These are phyloP conservation scores for Lycia hirtaria DNA, from an alignment of 2,888 invertebrate genomes.

Conservation along the genomic window DNA sequence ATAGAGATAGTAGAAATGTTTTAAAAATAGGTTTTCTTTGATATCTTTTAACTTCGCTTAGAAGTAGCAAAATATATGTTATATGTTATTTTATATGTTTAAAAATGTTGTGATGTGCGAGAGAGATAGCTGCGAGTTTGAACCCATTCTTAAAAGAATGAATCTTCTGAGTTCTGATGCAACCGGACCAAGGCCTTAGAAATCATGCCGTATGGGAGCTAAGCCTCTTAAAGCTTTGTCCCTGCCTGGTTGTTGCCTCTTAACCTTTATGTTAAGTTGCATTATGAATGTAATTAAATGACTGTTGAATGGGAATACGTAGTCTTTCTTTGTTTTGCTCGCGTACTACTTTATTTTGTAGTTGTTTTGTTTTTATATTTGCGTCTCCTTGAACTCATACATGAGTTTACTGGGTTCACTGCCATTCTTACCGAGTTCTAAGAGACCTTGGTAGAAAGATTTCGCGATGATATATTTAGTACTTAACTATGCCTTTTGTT, in stretches of 20 bases:
- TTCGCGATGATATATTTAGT: too few species aligned
- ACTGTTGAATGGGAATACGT: neutral
- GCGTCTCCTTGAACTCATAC: neutral
- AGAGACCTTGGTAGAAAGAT: too few species aligned
- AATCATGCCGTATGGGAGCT: conserved; percentile 34
- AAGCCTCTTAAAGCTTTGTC: conserved; percentile 13
- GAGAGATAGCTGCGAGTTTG: too few species aligned
- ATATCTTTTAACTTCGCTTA: too few species aligned
- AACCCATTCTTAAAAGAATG: conserved; percentile 12
- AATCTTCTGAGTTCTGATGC: conserved; percentile 35
- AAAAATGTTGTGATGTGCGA: too few species aligned
- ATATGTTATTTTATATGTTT: too few species aligned
- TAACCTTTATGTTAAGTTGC: neutral
- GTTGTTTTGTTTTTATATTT: neutral
- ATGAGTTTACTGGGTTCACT: too few species aligned
- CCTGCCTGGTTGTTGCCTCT: neutral
- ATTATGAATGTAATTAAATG: neutral
- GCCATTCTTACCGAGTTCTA: too few species aligned
- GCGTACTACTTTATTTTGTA: neutral
- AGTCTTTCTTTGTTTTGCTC: neutral
- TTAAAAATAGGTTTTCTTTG: too few species aligned
- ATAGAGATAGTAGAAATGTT: too few species aligned
- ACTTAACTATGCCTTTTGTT: too few species aligned
- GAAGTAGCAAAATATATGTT: too few species aligned
- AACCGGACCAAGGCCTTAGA: conserved; percentile 50